Conservation (phyloP, 2,797 vertebrate species). For the Thripadectes ignobilis region DNA sequence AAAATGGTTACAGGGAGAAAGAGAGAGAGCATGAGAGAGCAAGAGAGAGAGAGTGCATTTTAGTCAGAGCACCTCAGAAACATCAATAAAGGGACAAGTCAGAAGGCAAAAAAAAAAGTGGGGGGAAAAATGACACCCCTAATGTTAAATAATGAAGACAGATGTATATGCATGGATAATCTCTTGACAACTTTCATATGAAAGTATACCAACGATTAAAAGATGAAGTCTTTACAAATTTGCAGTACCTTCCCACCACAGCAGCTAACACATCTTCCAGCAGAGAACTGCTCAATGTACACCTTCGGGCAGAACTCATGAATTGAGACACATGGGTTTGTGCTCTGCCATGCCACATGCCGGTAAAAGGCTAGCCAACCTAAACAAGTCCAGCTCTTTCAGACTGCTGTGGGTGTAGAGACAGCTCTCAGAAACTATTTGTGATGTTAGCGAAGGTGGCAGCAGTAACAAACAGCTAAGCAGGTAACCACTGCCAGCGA, state of each 20-base stretch:
- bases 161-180: neutral
- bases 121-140: neutral
- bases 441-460: rapidly evolving
- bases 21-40: too few species aligned
- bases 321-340: rapidly evolving
- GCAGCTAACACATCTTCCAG: neutral
- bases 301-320: neutral
- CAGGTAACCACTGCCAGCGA: neutral
- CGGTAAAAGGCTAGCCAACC: neutral
- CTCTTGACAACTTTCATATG: neutral
- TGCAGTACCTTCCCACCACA: neutral
- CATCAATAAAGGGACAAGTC: neutral
- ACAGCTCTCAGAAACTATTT: neutral
- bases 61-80: neutral
- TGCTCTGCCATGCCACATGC: rapidly evolving
- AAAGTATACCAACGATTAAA: neutral
- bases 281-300: neutral
- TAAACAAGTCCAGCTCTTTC: neutral
- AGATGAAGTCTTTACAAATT: neutral
- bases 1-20: neutral
- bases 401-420: neutral
- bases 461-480: neutral
- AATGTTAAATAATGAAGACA: neutral
- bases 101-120: neutral
- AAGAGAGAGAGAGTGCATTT: neutral